Evolutionary conservation across 2,797 vertebrate species (phyloP).

Genomic region (Microctenopoma lineatum): DNA sequence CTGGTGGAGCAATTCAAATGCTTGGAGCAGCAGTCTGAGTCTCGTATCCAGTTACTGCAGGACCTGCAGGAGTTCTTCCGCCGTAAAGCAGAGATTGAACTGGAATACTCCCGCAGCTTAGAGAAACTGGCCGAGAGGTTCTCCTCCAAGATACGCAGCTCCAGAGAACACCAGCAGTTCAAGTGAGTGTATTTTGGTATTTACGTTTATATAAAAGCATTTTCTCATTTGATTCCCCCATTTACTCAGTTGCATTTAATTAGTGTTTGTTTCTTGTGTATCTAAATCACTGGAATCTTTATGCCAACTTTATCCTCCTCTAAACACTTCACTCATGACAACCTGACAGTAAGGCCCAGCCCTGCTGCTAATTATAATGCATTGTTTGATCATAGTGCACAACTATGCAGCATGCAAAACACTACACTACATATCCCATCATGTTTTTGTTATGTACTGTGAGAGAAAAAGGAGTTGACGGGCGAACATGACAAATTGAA

Average conservation of each 20-base stretch:
- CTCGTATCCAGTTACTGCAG: constrained; percentile 96
- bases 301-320: constrained; percentile 8
- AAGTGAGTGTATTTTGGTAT: constrained; percentile 84
- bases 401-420: constrained; percentile 13
- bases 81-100: constrained; percentile 96
- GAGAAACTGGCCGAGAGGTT: constrained; percentile 97
- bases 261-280: background rate
- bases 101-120: constrained; percentile 96
- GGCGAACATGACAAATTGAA: constrained; percentile 17
- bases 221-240: constrained; percentile 9
- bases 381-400: constrained; percentile 41
- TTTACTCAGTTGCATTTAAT: background rate
- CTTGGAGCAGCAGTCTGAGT: constrained; percentile 97
- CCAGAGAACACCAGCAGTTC: constrained; percentile 95
- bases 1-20: constrained; percentile 99
- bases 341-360: constrained; percentile 26
- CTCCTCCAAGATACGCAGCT: constrained; percentile 97
- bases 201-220: background rate
- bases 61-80: constrained; percentile 99
- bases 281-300: constrained; percentile 7
- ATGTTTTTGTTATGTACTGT: constrained; percentile 11
- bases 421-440: constrained; percentile 13
- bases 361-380: constrained; percentile 43
- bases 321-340: constrained; percentile 46
- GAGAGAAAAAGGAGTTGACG: constrained; percentile 5